Evolutionary conservation across 1,140 invertebrate genomes (phyloP), one percentile per base, ranked within the genome.

Genomic region (Euura saliciscinereae): DNA sequence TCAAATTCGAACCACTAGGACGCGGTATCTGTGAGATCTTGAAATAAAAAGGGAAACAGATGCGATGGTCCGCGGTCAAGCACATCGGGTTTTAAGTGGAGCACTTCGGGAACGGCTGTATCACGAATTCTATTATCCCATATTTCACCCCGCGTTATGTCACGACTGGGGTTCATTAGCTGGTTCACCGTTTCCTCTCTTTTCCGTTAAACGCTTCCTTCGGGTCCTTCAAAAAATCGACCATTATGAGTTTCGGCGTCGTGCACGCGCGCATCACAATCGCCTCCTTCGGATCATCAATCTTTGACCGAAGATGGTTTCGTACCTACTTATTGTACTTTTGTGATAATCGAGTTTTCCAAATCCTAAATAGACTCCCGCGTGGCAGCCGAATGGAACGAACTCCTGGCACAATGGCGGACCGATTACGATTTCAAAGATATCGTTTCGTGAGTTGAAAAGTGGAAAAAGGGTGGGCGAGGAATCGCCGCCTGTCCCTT

Each of bases 401-500:
- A n/a, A 59, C 51, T 11, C 51, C 51, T 8, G 51, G 51, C 51
- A 59, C 51, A 59, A 59, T 59, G 51, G 51, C 6, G 8, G 51
- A 59, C 51, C 51, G 51, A 59, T 59, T 59, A 59, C 51, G 51
- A 59, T 59, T 59, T 59, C 51, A 59, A 59, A 59, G 51, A 59
- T 59, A 59, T 59, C 51, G 51, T 59, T 59, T 59, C 51, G 51
- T 59, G 51, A 59, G 51, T 59, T n/a, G 51, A 59, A 59, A 59
- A 59, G 51, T 59, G 51, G 6, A 59, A 28, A 59, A 59, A 59
- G 51, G 51, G 51, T 67, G 66, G 13, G 28, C 8, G 66, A 67
- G 66, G 28, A 67, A 74, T 65, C 69, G 11, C 44, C 44, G 7
- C 67, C 69, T 76, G 70, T 70, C 70, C 73, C 72, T 73, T 64